Evolutionary conservation across 2,888 invertebrate species (phyloP), one percentile per base, ranked within the genome.

Genomic region (Terebella lapidaria): DNA sequence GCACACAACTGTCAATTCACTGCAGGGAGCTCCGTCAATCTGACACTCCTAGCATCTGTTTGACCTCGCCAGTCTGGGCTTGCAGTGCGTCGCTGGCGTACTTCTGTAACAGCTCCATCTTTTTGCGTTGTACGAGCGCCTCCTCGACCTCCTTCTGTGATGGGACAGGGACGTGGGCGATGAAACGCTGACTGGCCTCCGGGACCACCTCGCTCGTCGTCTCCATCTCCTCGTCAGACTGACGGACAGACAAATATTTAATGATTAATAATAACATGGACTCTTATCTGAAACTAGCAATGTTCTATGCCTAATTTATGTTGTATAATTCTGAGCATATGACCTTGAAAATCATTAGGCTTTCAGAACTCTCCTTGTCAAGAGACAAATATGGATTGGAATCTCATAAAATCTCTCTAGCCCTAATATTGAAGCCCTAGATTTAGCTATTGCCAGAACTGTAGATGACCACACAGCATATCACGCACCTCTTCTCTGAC

Each of bases 91-190:
- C 78, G 68, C 76, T 79, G 3, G 80, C 89, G 80, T 92, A 95
- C 81, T 89, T 89, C 70, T 90, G 89, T 62, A 97, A 78, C 47
- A 99, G 83, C 80, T 96, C 94, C 78, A 89, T 89, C 80, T 99
- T 99, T 80, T 94, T 92, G 73, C 92, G 87, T 67, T 87, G 86
- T 0, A 99, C 83, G 59, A 99, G 83, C 0, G 95, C 95, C 73
- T 91, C 90, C 69, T 95, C 94, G 65, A 97, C 89, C 70, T 96
- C 94, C 80, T 90, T 89, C 80, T 96, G 95, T 18, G 92, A 89
- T 0, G 96, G 96, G 30, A 97, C 93, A 4, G 92, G 89, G 52
- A 94, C 94, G 78, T 94, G 93, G 24, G 90, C 88, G 3, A 89
- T 89, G 77, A 88, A 89, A 64, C 86, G 83, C 63, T 69, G 69